Evolutionary conservation across 2,888 invertebrate species (phyloP), one percentile per base, ranked within the genome.

Genomic region (Lamellibrachia columna): DNA sequence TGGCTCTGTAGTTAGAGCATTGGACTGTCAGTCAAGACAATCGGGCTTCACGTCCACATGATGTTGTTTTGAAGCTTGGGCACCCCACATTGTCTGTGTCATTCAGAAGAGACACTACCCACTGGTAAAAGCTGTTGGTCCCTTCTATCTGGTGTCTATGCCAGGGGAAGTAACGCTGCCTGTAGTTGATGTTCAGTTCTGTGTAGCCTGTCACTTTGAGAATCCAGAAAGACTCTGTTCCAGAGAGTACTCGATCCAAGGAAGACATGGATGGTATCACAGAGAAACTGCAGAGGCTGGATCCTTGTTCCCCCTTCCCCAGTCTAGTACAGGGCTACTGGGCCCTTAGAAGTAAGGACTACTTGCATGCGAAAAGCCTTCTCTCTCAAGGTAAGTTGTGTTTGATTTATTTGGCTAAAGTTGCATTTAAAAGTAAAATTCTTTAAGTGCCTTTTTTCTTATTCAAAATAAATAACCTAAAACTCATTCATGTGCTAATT

Each of bases 381-480:
- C 93, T 95, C 7, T 91, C 91, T n/a, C 92, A 94, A 93, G 94
- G 95, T 95, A 93, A 92, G 94, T 90, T 15, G 90, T 75, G 75
- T 75, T 75, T 75, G 11, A 75, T 75, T 11, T 75, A 15, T 75
- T 75, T 11, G 2, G 8, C 58, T 58, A 58, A 6, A 75, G 58
- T 58, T 58, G 15, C 58, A 7, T 58, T 58, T 58, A 8, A 58
- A 75, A 60, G 22, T 60, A 60, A 60, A 7, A 1, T 1, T 7
- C 22, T 60, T 60, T 15, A 15, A 60, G 15, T 60, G 22, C 15
- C 22, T 22, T 75, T 75, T 75, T n/a, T 6, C 4, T 4, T 22
- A n/a, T 75, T 22, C 15, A 75, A 75, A 15, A 1, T 6, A 75
- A 55, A 55, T 9, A 1, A 55, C 7, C 2, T 55, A 1, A 3